Percentiles rank a stretch among this genome's conserved stretches.
Conservation (phyloP, 2,888 invertebrate genomes). For the Caenorhabditis macrosperma region DNA sequence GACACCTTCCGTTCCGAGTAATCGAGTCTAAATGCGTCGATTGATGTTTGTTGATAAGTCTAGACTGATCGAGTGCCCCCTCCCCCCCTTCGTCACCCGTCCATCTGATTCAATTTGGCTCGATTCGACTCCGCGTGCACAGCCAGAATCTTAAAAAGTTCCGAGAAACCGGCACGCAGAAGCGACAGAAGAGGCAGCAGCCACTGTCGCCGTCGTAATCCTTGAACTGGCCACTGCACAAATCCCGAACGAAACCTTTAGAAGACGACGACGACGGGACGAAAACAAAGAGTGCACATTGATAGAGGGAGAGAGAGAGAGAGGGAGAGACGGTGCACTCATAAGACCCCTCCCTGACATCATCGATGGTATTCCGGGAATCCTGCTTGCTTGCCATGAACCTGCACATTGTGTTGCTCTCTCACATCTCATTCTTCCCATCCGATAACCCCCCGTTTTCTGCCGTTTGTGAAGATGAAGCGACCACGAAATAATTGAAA, state of each 20-base stretch:
- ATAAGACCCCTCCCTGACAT: background rate
- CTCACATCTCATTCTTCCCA: constrained; percentile 5
- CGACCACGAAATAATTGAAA: constrained; percentile 52
- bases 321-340: background rate
- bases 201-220: background rate
- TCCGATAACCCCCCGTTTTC: constrained; percentile 48
- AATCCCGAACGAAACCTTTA: constrained; percentile 2
- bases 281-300: constrained; percentile 9
- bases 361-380: constrained; percentile 7
- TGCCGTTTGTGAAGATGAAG: constrained; percentile 23
- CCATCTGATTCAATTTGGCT: background rate
- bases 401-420: background rate
- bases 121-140: background rate
- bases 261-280: background rate
- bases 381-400: background rate
- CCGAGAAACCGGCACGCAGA: background rate
- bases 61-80: background rate
- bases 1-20: background rate
- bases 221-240: background rate
- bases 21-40: background rate
- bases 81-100: background rate
- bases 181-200: too few species aligned
- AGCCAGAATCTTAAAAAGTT: background rate
- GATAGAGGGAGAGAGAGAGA: too few species aligned
- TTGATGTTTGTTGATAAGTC: background rate